Base-by-base conservation (phyloP, 2,113 vertebrate species). In the Anas platyrhynchos region DNA sequence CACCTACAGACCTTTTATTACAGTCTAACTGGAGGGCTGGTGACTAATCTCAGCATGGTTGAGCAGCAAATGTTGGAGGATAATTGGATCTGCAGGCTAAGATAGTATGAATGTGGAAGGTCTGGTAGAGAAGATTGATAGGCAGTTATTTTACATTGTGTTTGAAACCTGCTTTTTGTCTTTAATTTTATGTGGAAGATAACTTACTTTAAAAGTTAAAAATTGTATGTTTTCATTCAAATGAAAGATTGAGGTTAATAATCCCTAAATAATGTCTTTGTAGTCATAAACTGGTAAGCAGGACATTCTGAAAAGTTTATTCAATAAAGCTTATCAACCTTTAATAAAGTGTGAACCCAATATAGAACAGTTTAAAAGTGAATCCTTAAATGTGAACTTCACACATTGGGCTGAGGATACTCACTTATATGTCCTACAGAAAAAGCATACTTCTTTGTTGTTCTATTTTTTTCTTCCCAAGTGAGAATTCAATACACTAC, bases 61-160 rank as follows among this genome's bases (percentile, higher is more conserved):
- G 96, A 97, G 86, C 96, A 97, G 95, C 97, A 98, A 98, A 97
- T 97, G 94, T 97, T 97, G 93, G 79, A 91, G 78, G 90, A 96
- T 98, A 98, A 98, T 98, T 98, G 96, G 94, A 97, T 98, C 93
- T 97, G 83, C 83, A 96, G 93, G 96, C 96, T 97, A 96, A 96
- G 88, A 83, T 83, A 78, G 63, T 91, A 86, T n/a, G 77, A 96
- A 94, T 7, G 3, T 96, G 94, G 88, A 97, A 97, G 62, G 86
- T 91, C 95, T 97, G 84, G 62, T 83, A 72, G 81, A 56, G 63
- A 89, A 93, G 72, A 96, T 74, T 97, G 96, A 98, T 97, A 95
- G 96, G 73, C 88, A 67, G 92, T 83, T 93, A 92, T 85, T 97
- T 94, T 93, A 89, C 18, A 61, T 81, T 52, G 26, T 88, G 55